A percentile compares a stretch with the other conserved stretches of the same genome.
phyloP scores from a whole-genome alignment of 1,140 invertebrate genomes.

The Drosophila mayri region DNA sequence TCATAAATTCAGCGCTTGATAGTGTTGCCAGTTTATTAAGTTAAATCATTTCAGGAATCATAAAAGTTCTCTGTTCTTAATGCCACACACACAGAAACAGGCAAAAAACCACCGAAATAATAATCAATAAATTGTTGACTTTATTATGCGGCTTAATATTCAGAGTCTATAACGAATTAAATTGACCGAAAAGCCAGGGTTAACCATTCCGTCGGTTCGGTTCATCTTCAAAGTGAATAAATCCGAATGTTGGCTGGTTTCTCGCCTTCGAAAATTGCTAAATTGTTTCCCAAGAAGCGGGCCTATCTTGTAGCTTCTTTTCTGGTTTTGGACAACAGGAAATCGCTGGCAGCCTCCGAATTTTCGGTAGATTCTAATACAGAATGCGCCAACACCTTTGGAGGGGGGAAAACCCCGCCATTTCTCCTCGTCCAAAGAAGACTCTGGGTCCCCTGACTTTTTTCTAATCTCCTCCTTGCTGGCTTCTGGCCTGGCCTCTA shows the following conservation, averaged over 20 bases:
- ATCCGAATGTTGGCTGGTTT: constrained; percentile 48
- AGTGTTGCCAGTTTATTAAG: constrained; percentile 52
- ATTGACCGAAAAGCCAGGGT: constrained; percentile 27
- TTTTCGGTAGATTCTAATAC: constrained; percentile 70
- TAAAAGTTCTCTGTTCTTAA: constrained; percentile 50
- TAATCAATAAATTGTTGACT: constrained; percentile 65
- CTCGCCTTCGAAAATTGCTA: constrained; percentile 44
- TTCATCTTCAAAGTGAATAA: constrained; percentile 58
- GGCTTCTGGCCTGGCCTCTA: constrained; percentile 2
- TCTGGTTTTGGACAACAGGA: constrained; percentile 60
- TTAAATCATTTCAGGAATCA: constrained; percentile 53
- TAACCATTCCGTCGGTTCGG: constrained; percentile 42
- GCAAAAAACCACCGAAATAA: constrained; percentile 32
- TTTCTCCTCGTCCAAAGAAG: background rate
- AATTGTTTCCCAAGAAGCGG: constrained; percentile 75
- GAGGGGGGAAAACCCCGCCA: background rate
- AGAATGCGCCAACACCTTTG: constrained; percentile 29
- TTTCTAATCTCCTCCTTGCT: constrained; percentile 19
- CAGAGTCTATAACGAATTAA: constrained; percentile 56
- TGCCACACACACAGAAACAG: constrained; percentile 24
- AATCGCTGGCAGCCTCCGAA: constrained; percentile 68
- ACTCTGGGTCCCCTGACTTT: background rate
- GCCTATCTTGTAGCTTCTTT: constrained; percentile 36
- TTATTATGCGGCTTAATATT: constrained; percentile 66
- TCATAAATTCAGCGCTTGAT: constrained; percentile 47